phyloP scores from a whole-genome alignment of 64 coral and sea anemone species.

The Exaiptasia diaphana region DNA sequence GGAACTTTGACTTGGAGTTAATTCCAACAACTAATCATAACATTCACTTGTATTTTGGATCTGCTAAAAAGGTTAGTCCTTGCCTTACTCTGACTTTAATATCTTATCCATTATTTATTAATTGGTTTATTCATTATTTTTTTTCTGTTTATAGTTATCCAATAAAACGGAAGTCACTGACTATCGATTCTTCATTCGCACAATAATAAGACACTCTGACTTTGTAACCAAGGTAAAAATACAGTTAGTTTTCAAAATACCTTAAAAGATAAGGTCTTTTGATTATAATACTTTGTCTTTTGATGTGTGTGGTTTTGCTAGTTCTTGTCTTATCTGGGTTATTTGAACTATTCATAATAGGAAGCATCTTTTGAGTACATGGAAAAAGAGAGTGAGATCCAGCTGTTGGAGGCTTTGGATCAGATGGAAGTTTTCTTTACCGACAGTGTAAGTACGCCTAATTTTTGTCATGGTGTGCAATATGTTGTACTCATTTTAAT shows the following conservation, averaged over 20 bases:
- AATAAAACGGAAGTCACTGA: constrained; percentile 89
- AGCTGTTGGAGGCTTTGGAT: constrained; percentile 84
- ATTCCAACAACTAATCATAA: constrained; percentile 90
- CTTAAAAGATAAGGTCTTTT: too few relatives aligned
- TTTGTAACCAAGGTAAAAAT: constrained; percentile 82
- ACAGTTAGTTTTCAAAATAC: too few relatives aligned
- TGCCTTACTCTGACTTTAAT: background rate
- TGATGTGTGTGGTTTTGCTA: background rate
- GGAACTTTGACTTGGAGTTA: constrained; percentile 88
- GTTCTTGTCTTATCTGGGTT: background rate
- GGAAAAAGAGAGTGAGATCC: constrained; percentile 98
- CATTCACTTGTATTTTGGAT: constrained; percentile 84
- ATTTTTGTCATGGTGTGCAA: background rate
- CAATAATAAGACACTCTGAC: constrained; percentile 89
- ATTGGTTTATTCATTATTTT: background rate
- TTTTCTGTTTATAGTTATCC: constrained; percentile 35
- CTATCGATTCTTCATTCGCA: constrained; percentile 90
- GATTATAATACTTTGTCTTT: too few relatives aligned
- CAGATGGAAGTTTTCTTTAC: constrained; percentile 82
- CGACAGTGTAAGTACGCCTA: constrained; percentile 54
- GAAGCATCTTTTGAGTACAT: constrained; percentile 99
- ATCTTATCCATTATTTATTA: background rate
- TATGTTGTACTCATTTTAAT: background rate
- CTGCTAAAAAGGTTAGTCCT: constrained; percentile 76
- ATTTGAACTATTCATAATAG: background rate